Percentiles rank a stretch among this genome's conserved stretches.
Evolutionary conservation across 2,797 vertebrate species (phyloP).

Genomic region (Hippoglossus hippoglossus): DNA sequence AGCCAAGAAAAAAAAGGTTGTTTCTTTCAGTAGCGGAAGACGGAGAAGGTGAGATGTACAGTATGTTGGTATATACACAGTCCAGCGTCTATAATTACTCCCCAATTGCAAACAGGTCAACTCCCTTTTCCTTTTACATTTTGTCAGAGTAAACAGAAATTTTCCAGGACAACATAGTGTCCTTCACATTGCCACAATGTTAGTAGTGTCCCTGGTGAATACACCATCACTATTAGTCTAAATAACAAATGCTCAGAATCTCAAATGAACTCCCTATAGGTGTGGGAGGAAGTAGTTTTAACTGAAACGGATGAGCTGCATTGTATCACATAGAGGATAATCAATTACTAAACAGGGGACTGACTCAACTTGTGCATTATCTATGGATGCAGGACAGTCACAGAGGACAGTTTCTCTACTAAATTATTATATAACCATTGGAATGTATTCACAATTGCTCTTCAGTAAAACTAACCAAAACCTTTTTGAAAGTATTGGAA

Average conservation of each 20-base stretch:
- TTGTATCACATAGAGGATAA: background rate
- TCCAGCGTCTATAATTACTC: background rate
- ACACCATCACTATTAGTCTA: background rate
- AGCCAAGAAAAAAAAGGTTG: constrained; percentile 21
- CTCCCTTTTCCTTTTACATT: background rate
- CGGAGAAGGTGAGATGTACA: constrained; percentile 1
- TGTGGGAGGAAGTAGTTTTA: background rate
- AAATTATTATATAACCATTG: background rate
- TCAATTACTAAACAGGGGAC: background rate
- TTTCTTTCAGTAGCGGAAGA: constrained; percentile 28
- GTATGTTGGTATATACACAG: constrained; percentile 2
- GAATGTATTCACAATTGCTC: background rate
- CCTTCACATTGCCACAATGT: background rate
- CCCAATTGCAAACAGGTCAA: background rate
- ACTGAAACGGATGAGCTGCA: background rate
- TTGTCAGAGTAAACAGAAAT: no score
- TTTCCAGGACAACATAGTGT: no score
- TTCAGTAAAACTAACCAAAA: background rate
- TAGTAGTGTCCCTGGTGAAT: background rate
- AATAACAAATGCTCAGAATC: constrained; percentile 1
- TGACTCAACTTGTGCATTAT: background rate
- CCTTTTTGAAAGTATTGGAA: no score
- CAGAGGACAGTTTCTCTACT: background rate
- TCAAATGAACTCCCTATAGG: background rate
- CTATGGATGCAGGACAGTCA: background rate